Evolutionary conservation across 2,888 invertebrate species (phyloP), one percentile per base, ranked within the genome.

Genomic region (Apantesis nais): DNA sequence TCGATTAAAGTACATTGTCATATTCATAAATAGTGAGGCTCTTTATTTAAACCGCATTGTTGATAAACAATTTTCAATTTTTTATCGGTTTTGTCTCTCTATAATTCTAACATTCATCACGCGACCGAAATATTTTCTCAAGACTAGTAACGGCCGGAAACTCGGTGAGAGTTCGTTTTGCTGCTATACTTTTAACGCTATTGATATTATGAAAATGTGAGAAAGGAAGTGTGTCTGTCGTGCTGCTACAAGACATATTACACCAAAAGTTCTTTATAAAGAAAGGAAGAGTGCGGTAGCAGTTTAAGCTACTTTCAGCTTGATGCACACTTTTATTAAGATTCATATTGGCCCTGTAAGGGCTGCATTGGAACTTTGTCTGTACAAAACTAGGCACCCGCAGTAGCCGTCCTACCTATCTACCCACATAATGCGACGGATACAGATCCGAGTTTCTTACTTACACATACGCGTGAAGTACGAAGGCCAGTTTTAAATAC

Each of bases 341-440:
- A 93, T 91, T 92, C 92, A 94, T 87, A 92, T 91, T 94, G 85
- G 90, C 89, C 86, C 88, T 88, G 88, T 90, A 91, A 92, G 90
- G 91, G 87, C 82, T 83, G 84, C 85, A 86, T 87, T 91, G 85
- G 89, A 90, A 91, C 89, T 86, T 89, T 90, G 91, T 91, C 86
- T 83, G 83, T 84, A 89, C 88, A 90, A 92, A 92, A 89, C 89
- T 86, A 92, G 86, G 89, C 93, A 91, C 92, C 92, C 93, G 93
- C 93, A 92, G 93, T 93, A 93, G 93, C 90, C 87, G 90, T 89
- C 92, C 89, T 90, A 92, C 89, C 91, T 91, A 91, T 89, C 91
- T 93, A 93, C 91, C 90, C 90, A 93, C 92, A 93, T 93, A 93
- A 92, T 92, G 89, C 93, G 92, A 92, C 93, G 94, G 93, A 93